Evolutionary conservation across 2,797 vertebrate species (phyloP).

Genomic region (Dicrostonyx torquatus): DNA sequence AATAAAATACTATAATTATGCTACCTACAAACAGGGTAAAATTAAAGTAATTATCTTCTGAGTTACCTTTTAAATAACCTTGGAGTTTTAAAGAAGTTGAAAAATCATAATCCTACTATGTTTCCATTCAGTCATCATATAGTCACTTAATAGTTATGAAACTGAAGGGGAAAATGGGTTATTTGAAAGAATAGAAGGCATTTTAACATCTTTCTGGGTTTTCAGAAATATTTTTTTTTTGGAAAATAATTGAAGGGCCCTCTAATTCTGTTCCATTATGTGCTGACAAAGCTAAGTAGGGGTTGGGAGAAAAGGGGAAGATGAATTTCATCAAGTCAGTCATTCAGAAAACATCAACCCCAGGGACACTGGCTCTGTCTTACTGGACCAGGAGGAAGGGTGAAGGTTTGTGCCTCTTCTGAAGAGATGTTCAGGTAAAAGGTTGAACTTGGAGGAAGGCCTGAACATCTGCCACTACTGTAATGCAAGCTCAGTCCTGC

Average conservation of each 20-base stretch:
- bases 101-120: not conserved
- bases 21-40: not conserved
- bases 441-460: not conserved
- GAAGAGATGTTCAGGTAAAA: not conserved
- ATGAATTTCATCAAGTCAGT: not conserved
- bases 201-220: not conserved
- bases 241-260: not conserved
- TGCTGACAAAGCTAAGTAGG: not conserved
- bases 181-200: not conserved
- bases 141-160: not conserved
- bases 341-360: not conserved
- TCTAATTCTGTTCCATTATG: not conserved
- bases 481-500: too few relatives aligned
- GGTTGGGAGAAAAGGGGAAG: too few relatives aligned
- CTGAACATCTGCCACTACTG: rapidly evolving
- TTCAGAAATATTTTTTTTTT: not conserved
- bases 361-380: not conserved
- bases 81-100: not conserved
- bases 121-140: not conserved
- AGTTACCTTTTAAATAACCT: not conserved
- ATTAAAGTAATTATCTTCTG: slow-evolving; percentile 37
- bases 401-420: not conserved
- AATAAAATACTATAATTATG: slow-evolving; percentile 5
- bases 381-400: not conserved
- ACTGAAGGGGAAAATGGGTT: not conserved